Evolutionary conservation across 1,140 invertebrate genomes (phyloP).

Genomic region (Conus betulinus): DNA sequence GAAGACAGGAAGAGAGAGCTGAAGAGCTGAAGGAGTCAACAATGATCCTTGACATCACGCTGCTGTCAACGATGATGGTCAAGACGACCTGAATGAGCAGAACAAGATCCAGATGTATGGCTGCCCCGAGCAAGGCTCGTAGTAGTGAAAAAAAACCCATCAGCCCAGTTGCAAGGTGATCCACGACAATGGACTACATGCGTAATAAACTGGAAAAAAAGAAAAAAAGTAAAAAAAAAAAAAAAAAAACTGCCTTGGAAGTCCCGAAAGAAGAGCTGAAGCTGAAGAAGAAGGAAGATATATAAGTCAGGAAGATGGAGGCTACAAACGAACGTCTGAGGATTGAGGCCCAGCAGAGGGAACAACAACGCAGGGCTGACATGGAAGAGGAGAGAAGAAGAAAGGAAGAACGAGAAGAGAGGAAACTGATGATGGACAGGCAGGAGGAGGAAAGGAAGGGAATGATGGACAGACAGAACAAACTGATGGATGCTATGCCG

Average conservation of each 20-base stretch:
- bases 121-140: too few species aligned
- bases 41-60: background rate
- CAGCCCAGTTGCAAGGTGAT: background rate
- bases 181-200: constrained; percentile 2
- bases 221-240: background rate
- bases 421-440: too few species aligned
- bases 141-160: background rate
- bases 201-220: background rate
- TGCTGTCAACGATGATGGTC: background rate
- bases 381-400: too few species aligned
- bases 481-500: background rate
- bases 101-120: too few species aligned
- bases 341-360: too few species aligned
- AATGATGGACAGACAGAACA: constrained; percentile 8
- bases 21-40: background rate
- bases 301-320: background rate
- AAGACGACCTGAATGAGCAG: too few species aligned
- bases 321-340: background rate
- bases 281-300: background rate
- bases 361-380: too few species aligned
- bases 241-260: background rate
- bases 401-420: too few species aligned
- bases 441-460: too few species aligned
- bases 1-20: too few species aligned
- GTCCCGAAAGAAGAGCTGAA: background rate